These are phyloP conservation scores for Choristoneura rosaceana DNA, from an alignment of 2,888 invertebrate species.

Conservation along the genomic window DNA sequence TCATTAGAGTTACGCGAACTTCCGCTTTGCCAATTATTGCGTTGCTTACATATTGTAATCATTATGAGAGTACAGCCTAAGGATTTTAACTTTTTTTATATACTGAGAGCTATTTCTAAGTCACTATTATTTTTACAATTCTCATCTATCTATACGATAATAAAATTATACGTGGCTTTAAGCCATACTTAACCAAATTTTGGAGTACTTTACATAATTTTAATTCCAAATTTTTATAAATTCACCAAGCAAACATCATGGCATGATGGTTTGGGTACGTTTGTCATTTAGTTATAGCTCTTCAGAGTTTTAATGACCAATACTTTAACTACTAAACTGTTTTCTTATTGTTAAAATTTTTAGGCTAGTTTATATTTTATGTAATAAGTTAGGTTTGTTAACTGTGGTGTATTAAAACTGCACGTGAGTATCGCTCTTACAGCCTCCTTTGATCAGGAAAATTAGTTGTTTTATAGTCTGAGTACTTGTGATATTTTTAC, in stretches of 20 bases:
- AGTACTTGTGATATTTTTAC: conserved; percentile 78
- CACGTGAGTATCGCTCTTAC: conserved; percentile 80
- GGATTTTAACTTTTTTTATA: conserved; percentile 84
- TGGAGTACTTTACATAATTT: conserved; percentile 83
- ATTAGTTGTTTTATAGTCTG: conserved; percentile 79
- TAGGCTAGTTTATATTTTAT: conserved; percentile 84
- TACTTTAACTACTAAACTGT: conserved; percentile 75
- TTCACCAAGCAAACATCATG: conserved; percentile 78
- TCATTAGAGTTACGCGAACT: conserved; percentile 84
- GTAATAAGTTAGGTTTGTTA: conserved; percentile 84
- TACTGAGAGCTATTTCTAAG: conserved; percentile 85
- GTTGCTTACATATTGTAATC: conserved; percentile 83
- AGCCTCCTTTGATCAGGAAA: conserved; percentile 73
- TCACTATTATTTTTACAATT: conserved; percentile 81
- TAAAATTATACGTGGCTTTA: conserved; percentile 41
- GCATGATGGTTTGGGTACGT: conserved; percentile 73
- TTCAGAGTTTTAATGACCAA: conserved; percentile 83
- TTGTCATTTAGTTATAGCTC: conserved; percentile 84
- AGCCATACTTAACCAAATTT: conserved; percentile 66
- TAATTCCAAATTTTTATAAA: conserved; percentile 76
- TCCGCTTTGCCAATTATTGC: conserved; percentile 85
- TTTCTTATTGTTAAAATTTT: conserved; percentile 85
- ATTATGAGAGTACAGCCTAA: conserved; percentile 84
- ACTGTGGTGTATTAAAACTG: conserved; percentile 82
- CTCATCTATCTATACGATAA: conserved; percentile 61